Percentiles rank a stretch among this genome's conserved stretches.
Evolutionary conservation across 2,113 vertebrate genomes (phyloP).

Genomic region (Perognathus longimembris): DNA sequence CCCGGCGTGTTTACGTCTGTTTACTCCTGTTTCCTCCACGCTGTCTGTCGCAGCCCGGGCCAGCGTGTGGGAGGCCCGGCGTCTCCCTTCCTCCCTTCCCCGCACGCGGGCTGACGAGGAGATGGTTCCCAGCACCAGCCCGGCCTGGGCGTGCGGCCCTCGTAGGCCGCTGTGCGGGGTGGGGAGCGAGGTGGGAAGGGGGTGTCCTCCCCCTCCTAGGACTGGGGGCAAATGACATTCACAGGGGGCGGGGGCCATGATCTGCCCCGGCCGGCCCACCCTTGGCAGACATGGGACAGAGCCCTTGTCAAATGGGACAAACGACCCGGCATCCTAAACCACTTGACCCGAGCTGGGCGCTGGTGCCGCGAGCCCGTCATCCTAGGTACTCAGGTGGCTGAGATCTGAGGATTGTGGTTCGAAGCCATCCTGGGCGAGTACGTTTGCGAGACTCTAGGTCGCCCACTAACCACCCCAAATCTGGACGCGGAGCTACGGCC

Average conservation of each 20-base stretch:
- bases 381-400: too few relatives aligned
- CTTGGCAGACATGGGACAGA: not conserved
- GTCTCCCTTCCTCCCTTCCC: conserved; percentile 48
- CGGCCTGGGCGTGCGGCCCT: not conserved
- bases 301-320: not conserved
- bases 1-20: conserved; percentile 73
- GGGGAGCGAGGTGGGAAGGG: not conserved
- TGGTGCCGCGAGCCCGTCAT: too few relatives aligned
- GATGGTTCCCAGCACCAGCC: not conserved
- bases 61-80: conserved; percentile 73
- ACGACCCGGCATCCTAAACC: not conserved
- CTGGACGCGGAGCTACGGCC: not conserved
- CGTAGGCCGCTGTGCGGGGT: not conserved
- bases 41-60: conserved; percentile 71
- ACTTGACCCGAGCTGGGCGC: too few relatives aligned
- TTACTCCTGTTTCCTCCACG: conserved; percentile 74
- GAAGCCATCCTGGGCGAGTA: too few relatives aligned
- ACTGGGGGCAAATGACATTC: not conserved
- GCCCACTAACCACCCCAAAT: too few relatives aligned
- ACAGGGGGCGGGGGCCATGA: not conserved
- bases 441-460: not conserved
- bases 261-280: not conserved
- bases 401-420: too few relatives aligned
- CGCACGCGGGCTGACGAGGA: conserved; percentile 42
- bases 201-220: not conserved